A percentile compares a stretch with the other conserved stretches of the same genome.
phyloP scores from a whole-genome alignment of 2,113 vertebrate genomes.

The Notiomystis cincta region DNA sequence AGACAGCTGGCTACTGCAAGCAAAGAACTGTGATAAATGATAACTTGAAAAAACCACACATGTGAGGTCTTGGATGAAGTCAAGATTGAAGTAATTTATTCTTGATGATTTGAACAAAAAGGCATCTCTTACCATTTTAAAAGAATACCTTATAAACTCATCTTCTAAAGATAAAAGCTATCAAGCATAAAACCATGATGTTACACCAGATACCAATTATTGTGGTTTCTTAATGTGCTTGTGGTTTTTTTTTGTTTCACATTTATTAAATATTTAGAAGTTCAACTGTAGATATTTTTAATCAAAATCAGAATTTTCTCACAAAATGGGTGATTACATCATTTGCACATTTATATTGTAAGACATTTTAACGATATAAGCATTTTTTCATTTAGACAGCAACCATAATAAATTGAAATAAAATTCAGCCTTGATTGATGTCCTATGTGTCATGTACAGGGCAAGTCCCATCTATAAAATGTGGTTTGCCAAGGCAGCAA shows the following conservation, averaged over 20 bases:
- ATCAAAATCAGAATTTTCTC: constrained; percentile 63
- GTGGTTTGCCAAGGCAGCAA: constrained; percentile 81
- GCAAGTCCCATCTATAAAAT: constrained; percentile 79
- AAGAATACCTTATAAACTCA: constrained; percentile 66
- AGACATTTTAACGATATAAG: constrained; percentile 78
- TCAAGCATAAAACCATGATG: constrained; percentile 45
- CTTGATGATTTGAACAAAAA: constrained; percentile 62
- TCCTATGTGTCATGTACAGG: constrained; percentile 72
- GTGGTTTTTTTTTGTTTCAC: constrained; percentile 53
- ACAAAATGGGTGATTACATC: constrained; percentile 75
- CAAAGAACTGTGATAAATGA: constrained; percentile 42
- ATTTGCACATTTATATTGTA: constrained; percentile 75
- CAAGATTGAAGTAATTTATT: constrained; percentile 73
- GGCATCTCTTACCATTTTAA: constrained; percentile 54
- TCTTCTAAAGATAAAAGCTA: constrained; percentile 63
- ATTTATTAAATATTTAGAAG: constrained; percentile 73
- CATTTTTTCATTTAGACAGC: constrained; percentile 80
- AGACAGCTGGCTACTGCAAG: constrained; percentile 30
- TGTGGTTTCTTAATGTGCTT: constrained; percentile 38
- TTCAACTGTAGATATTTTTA: constrained; percentile 64
- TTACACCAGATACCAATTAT: constrained; percentile 29
- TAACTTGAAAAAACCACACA: not conserved
- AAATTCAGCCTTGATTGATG: constrained; percentile 79
- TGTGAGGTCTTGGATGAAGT: constrained; percentile 61
- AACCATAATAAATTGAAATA: constrained; percentile 83